Base-by-base conservation (phyloP, 2,888 invertebrate species). In the Heliconius aoede region DNA sequence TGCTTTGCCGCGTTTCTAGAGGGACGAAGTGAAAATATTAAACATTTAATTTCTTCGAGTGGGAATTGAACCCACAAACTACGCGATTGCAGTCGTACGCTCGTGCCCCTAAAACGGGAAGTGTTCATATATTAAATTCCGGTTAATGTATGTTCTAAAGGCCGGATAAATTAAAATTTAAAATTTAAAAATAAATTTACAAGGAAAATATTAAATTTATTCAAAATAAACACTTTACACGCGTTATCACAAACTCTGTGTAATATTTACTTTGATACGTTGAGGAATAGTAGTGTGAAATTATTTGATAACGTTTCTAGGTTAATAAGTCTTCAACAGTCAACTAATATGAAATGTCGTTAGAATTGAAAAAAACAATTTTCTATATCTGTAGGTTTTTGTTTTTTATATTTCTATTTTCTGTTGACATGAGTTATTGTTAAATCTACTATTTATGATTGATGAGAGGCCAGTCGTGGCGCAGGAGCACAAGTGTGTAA, bases 231-330 rank as follows among this genome's bases (percentile, higher is more conserved):
- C 76, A 51, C 28, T 32, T 61, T 61, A 18, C 61, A 28, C 13
- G 26, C 18, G 21, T 74, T 78, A 77, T 77, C 73, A 28, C 4
- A 58, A 62, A 36, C 69, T 79, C 68, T 74, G 55, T 67, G 51
- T 30, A 75, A 79, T 72, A 64, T 55, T 21, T 55, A 55, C n/a
- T 3, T 64, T 65, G 60, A 77, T 64, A 75, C 26, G 67, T 61
- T 71, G 26, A 64, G 74, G 55, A 74, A 61, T 51, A 72, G 15
- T 28, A 26, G 26, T 40, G 26, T 74, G 60, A 62, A 73, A 71
- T 67, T 61, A 60, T 64, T 65, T 61, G 75, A 73, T 73, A 76
- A 51, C 61, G 65, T 71, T 71, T 76, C 60, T 78, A 73, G 78
- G 78, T 73, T 78, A 78, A 78, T 76, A 71, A 26, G 46, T 51